Evolutionary conservation across 2,797 vertebrate species (phyloP).

Genomic region (Rhynchotus rufescens): DNA sequence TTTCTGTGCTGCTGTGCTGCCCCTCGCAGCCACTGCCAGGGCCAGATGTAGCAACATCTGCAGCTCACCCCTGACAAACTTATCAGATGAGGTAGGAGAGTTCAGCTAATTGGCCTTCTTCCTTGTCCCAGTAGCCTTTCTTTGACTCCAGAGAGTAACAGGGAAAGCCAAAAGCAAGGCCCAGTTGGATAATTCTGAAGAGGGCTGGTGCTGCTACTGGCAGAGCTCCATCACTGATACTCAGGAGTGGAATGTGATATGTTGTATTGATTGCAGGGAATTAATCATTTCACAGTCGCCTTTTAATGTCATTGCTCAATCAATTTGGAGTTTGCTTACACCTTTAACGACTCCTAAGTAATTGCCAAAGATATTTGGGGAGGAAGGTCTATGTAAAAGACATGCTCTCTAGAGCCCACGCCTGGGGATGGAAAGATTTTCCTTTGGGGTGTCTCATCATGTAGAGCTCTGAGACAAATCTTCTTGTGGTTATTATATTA

Average conservation of each 20-base stretch:
- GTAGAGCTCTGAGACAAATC: not conserved
- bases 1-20: not conserved
- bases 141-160: not conserved
- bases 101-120: not conserved
- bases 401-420: not conserved
- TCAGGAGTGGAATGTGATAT: fast-evolving
- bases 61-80: not conserved
- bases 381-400: not conserved
- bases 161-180: not conserved
- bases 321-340: not conserved
- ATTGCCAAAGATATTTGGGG: not conserved
- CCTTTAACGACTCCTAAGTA: not conserved
- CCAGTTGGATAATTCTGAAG: not conserved
- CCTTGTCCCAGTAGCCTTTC: not conserved
- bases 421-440: not conserved
- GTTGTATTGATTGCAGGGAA: fast-evolving
- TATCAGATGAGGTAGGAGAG: fast-evolving
- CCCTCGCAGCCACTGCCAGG: fast-evolving
- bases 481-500: not conserved
- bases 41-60: not conserved
- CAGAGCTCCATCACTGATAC: not conserved
- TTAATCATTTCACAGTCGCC: not conserved
- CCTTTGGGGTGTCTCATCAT: not conserved
- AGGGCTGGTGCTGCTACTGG: not conserved
- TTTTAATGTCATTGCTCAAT: not conserved